phyloP scores from a whole-genome alignment of 2,888 invertebrate genomes.

The Dichetophora obliterata region DNA sequence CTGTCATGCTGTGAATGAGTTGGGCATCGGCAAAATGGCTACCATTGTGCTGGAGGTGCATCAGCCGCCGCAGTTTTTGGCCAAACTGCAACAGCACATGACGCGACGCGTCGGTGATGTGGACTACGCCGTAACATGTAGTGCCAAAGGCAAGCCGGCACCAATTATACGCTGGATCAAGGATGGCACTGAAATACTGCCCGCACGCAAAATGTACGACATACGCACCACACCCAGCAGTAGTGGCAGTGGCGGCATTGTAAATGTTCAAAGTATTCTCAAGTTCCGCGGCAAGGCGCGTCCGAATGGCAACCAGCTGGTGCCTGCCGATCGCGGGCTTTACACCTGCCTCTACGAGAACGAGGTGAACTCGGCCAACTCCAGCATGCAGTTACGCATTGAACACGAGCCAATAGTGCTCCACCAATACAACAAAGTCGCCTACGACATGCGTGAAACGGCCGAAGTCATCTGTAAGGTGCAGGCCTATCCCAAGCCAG shows the following conservation, averaged over 20 bases:
- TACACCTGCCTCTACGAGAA: constrained; percentile 91
- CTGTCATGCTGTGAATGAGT: constrained; percentile 90
- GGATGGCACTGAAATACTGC: constrained; percentile 83
- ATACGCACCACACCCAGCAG: constrained; percentile 83
- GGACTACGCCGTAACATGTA: constrained; percentile 85
- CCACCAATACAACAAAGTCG: constrained; percentile 88
- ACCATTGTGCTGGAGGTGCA: constrained; percentile 87
- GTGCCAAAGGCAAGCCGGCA: constrained; percentile 89
- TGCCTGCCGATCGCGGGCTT: constrained; percentile 87
- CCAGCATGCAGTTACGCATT: constrained; percentile 90
- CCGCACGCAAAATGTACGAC: constrained; percentile 83
- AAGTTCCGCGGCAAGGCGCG: constrained; percentile 84
- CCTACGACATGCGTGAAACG: constrained; percentile 85
- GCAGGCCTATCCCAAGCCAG: constrained; percentile 92
- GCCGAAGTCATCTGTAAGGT: constrained; percentile 90
- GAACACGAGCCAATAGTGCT: constrained; percentile 92
- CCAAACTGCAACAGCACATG: constrained; percentile 85
- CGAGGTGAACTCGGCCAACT: constrained; percentile 88
- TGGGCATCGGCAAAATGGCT: constrained; percentile 88
- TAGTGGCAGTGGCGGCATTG: constrained; percentile 79
- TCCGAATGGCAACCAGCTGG: constrained; percentile 80
- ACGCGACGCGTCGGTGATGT: constrained; percentile 84
- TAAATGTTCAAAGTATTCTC: constrained; percentile 85
- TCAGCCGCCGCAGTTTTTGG: constrained; percentile 87
- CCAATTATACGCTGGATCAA: constrained; percentile 89